phyloP scores from a whole-genome alignment of 2,797 vertebrate genomes.

The Spea hammondii region DNA sequence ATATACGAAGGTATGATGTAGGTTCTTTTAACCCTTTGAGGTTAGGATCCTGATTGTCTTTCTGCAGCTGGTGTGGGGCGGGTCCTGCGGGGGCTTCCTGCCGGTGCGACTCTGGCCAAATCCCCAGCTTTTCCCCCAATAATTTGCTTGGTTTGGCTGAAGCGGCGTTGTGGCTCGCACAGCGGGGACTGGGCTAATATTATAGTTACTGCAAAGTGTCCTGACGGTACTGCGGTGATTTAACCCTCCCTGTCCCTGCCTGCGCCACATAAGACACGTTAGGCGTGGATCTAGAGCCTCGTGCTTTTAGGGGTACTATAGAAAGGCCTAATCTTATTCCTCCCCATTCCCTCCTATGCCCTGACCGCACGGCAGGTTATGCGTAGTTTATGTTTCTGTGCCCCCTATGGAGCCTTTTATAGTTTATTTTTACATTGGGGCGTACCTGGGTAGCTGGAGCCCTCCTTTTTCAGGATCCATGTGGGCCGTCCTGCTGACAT shows the following conservation, averaged over 20 bases:
- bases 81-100: conserved; percentile 9
- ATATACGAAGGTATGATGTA: no score
- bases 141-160: conserved; percentile 12
- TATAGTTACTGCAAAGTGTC: not conserved
- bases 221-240: not conserved
- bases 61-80: not conserved
- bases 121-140: not conserved
- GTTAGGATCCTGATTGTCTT: not conserved
- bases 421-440: no score
- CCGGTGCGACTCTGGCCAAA: not conserved
- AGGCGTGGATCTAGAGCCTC: not conserved
- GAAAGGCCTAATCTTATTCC: no score
- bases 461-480: no score
- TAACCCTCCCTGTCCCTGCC: not conserved
- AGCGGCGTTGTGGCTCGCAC: not conserved
- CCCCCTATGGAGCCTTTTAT: no score
- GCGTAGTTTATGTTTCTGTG: no score
- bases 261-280: not conserved
- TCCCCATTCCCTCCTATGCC: no score
- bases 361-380: no score
- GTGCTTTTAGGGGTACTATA: not conserved
- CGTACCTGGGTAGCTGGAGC: no score
- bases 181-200: conserved; percentile 25
- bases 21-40: no score
- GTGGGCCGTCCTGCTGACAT: no score